Evolutionary conservation across 2,888 invertebrate genomes (phyloP).

Genomic region (Harpalus rubripes): DNA sequence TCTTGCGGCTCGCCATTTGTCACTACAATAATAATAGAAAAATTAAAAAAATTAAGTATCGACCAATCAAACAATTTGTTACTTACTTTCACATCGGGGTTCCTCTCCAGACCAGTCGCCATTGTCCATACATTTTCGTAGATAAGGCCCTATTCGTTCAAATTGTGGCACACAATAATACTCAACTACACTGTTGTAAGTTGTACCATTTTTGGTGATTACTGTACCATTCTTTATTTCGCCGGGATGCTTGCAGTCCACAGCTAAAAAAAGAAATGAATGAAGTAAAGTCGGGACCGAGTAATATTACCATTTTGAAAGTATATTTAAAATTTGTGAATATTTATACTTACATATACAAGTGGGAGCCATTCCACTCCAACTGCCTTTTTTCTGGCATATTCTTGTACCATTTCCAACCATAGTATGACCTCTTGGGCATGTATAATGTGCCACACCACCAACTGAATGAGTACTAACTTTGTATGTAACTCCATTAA

Average conservation of each 20-base stretch:
- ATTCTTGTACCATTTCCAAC: constrained; percentile 89
- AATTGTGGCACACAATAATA: constrained; percentile 94
- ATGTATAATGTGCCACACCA: constrained; percentile 88
- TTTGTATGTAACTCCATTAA: constrained; percentile 81
- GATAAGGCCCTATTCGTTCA: constrained; percentile 89
- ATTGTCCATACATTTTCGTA: constrained; percentile 90
- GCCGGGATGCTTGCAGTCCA: constrained; percentile 90
- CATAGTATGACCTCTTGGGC: constrained; percentile 89
- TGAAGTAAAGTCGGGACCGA: too few relatives aligned
- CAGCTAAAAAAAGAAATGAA: constrained; percentile 84
- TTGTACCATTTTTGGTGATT: constrained; percentile 89
- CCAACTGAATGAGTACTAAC: constrained; percentile 86
- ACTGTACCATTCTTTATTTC: constrained; percentile 91
- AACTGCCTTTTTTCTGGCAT: constrained; percentile 88
- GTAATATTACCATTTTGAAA: neutral
- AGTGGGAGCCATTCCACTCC: constrained; percentile 88
- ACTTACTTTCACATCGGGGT: constrained; percentile 87
- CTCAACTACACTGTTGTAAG: constrained; percentile 90
- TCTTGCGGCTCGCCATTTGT: constrained; percentile 86
- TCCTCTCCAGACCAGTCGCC: constrained; percentile 93
- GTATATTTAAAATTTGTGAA: neutral
- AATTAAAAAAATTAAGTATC: neutral
- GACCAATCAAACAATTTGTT: constrained; percentile 40
- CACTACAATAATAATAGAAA: constrained; percentile 74
- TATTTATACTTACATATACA: constrained; percentile 86